Evolutionary conservation across 2,888 invertebrate species (phyloP).

Genomic region (Deroplatys truncata): DNA sequence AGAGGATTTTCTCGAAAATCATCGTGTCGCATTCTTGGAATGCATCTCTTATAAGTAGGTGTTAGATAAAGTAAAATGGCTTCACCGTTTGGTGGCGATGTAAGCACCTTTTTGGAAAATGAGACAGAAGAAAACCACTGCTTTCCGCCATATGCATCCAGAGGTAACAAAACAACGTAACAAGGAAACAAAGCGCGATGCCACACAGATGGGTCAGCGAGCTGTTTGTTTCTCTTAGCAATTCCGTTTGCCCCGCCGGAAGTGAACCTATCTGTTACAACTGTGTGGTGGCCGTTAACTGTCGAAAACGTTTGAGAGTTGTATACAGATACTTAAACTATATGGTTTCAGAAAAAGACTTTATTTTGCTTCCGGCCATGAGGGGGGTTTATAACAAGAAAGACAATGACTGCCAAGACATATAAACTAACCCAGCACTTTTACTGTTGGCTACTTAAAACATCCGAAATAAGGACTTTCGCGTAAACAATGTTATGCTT

Average conservation of each 20-base stretch:
- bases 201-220: background rate
- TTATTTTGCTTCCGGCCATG: background rate
- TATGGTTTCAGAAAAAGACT: background rate
- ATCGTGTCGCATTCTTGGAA: too few relatives aligned
- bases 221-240: background rate
- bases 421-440: background rate
- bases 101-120: too few relatives aligned
- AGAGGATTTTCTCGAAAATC: too few relatives aligned
- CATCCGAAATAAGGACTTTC: background rate
- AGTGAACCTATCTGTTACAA: background rate
- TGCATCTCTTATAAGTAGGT: too few relatives aligned
- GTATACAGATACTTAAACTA: constrained; percentile 2
- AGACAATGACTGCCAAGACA: background rate
- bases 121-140: background rate
- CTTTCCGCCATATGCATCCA: background rate
- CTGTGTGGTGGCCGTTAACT: background rate
- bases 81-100: too few relatives aligned
- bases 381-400: background rate
- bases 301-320: background rate
- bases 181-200: background rate
- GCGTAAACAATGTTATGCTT: background rate
- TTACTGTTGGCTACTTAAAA: background rate
- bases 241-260: background rate
- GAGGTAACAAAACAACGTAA: background rate
- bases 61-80: too few relatives aligned